Evolutionary conservation across 2,113 vertebrate species (phyloP), one percentile per base, ranked within the genome.

Genomic region (Probosciger aterrimus): DNA sequence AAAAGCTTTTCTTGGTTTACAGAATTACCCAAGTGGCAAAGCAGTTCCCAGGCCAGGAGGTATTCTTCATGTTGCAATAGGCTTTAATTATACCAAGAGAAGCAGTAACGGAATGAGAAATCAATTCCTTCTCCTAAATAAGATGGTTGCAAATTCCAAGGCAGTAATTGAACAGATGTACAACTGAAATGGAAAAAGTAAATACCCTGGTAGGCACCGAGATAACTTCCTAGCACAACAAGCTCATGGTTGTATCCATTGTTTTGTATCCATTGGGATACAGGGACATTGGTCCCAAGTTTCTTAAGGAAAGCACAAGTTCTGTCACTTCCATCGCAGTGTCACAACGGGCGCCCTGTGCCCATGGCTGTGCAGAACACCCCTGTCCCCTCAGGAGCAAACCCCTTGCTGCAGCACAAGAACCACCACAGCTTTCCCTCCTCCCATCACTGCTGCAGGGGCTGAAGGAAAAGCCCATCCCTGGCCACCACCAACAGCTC

Each of bases 21-120:
- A n/a, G 86, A 91, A 93, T 92, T 89, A 92, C 95, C 88, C 92
- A 41, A 91, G 95, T 76, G 95, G 89, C 94, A 95, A 76, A 84
- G 14, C 86, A 73, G 94, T 7, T 93, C 86, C 95, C 94, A 82
- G 95, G 78, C 95, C 94, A 79, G 84, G 57, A 88, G 96, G 60
- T 85, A 79, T 52, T n/a, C 92, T 91, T 79, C 91, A 17, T 35
- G 59, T 85, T 87, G 86, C 96, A 60, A 64, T 60, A 10, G 10
- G 84, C 89, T 95, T 79, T 94, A 95, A 95, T 95, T 94, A 91
- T 17, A 85, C 39, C 67, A 4, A 49, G 84, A 88, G 92, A 75
- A 80, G 94, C 82, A 86, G 49, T 14, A 82, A 62, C 57, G 64
- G 83, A 79, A 39, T 30, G 39, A 82, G 91, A 86, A 91, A 94